phyloP scores from a whole-genome alignment of 2,888 invertebrate species.

The Agonum fuliginosum region DNA sequence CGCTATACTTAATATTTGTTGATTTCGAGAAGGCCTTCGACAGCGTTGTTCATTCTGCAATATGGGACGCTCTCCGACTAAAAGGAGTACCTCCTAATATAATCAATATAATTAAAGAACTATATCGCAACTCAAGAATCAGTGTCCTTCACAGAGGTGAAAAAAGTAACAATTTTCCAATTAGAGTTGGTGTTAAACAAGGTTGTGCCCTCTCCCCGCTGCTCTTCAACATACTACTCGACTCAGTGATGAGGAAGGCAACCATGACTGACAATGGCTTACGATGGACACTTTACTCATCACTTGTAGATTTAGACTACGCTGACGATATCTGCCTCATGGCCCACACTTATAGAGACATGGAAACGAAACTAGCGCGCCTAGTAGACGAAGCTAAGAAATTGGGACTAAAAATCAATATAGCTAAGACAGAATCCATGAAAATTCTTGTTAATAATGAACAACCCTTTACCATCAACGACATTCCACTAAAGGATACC shows the following conservation, averaged over 20 bases:
- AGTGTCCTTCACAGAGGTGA: neutral
- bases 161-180: neutral
- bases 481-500: too few relatives aligned
- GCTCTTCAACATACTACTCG: neutral
- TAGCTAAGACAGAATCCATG: neutral
- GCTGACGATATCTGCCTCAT: too few relatives aligned
- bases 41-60: slow-evolving; percentile 1
- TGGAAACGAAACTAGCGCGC: too few relatives aligned
- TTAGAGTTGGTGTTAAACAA: neutral
- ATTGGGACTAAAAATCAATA: neutral
- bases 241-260: neutral
- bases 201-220: neutral
- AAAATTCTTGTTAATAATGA: neutral
- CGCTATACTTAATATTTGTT: slow-evolving; percentile 16
- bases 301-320: too few relatives aligned
- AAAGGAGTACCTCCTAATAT: neutral
- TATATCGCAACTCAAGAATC: neutral
- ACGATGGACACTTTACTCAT: too few relatives aligned
- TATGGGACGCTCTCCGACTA: neutral
- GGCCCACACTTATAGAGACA: too few relatives aligned
- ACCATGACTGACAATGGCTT: neutral
- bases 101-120: neutral
- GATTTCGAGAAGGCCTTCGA: slow-evolving; percentile 33
- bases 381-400: too few relatives aligned
- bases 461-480: neutral